phyloP scores from a whole-genome alignment of 2,888 invertebrate genomes.

The Coenonympha arcania region DNA sequence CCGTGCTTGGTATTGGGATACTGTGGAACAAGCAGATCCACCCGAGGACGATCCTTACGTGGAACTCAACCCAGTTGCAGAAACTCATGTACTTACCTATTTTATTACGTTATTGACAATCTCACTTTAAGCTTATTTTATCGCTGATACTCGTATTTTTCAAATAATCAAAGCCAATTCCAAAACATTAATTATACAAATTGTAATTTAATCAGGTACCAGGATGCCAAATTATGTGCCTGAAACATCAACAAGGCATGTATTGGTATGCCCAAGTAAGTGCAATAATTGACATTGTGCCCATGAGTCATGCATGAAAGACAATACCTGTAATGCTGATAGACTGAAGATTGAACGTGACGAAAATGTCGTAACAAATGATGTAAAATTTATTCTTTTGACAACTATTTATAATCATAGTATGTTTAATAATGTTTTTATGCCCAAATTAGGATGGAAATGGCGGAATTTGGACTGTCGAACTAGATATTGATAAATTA shows the following conservation, averaged over 20 bases:
- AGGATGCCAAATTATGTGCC: slow-evolving; percentile 62
- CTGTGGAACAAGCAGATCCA: slow-evolving; percentile 89
- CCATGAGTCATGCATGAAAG: too few relatives aligned
- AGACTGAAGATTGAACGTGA: too few relatives aligned
- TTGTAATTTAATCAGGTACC: slow-evolving; percentile 47
- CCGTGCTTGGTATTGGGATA: slow-evolving; percentile 91
- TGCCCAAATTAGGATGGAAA: slow-evolving; percentile 79
- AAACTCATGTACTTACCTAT: slow-evolving; percentile 75
- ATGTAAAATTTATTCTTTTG: too few relatives aligned
- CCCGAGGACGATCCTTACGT: slow-evolving; percentile 85
- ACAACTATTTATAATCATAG: too few relatives aligned
- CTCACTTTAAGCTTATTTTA: too few relatives aligned
- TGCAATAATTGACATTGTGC: too few relatives aligned
- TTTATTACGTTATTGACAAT: too few relatives aligned
- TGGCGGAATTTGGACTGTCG: slow-evolving; percentile 79
- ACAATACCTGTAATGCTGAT: too few relatives aligned
- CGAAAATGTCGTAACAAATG: too few relatives aligned
- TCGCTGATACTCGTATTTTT: too few relatives aligned
- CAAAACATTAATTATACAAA: too few relatives aligned
- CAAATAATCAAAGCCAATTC: too few relatives aligned
- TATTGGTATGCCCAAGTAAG: slow-evolving; percentile 86
- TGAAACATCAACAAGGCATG: slow-evolving; percentile 62
- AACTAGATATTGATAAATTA: slow-evolving; percentile 62
- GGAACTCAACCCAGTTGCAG: slow-evolving; percentile 89
- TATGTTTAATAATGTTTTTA: neutral